Evolutionary conservation across 2,113 vertebrate species (phyloP).

Genomic region (Ceyx cyanopectus): DNA sequence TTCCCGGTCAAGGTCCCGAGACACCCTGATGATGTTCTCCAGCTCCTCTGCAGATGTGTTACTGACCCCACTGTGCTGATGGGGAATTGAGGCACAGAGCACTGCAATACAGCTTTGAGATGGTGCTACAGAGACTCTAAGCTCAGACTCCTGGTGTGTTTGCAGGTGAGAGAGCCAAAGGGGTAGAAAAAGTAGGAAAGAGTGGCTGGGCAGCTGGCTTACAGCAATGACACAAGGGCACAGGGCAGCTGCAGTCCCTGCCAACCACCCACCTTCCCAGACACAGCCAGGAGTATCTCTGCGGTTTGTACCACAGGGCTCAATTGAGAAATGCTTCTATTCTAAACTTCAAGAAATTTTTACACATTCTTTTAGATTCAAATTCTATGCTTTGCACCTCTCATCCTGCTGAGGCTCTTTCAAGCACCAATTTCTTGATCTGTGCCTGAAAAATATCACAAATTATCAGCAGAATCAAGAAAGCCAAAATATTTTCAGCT

Average conservation of each 20-base stretch:
- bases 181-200: not conserved
- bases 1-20: not conserved
- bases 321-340: rapidly evolving
- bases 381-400: not conserved
- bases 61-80: rapidly evolving
- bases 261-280: not conserved
- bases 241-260: not conserved
- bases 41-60: not conserved
- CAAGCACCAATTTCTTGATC: not conserved
- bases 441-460: not conserved
- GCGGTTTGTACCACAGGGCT: not conserved
- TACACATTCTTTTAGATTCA: not conserved
- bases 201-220: rapidly evolving
- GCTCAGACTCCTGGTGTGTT: not conserved
- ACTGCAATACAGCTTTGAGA: rapidly evolving
- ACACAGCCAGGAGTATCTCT: not conserved
- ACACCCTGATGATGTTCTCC: not conserved
- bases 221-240: rapidly evolving
- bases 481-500: not conserved
- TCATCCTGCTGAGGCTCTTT: not conserved
- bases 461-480: not conserved
- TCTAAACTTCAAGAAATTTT: not conserved
- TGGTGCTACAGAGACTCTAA: not conserved
- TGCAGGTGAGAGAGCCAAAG: not conserved
- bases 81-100: not conserved